Base-by-base conservation (phyloP, 2,888 invertebrate species). In the Catocala sponsa region DNA sequence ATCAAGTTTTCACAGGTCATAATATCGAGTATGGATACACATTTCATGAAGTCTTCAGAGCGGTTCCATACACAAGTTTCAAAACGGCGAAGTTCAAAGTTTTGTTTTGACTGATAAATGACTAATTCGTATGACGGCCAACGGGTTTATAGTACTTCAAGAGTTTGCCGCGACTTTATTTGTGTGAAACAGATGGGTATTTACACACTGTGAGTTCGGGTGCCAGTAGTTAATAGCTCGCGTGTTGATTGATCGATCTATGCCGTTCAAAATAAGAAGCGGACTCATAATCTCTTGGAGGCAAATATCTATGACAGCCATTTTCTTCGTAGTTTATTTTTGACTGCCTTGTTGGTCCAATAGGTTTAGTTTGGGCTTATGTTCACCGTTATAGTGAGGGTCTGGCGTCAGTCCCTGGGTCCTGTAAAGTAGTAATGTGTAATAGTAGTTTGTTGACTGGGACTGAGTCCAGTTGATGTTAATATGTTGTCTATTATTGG, bases 21-120 rank as follows among this genome's bases (percentile, higher is more conserved):
- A 38, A 38, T 38, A 38, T 38, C 35, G 35, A 7, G 6, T 7
- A 2, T 38, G 35, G 35, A 44, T 12, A 44, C n/a, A 44, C n/a
- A 12, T 12, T 6, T 6, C 7, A 44, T 53, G 32, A 53, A 42
- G n/a, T 32, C 43, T 32, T 6, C 6, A 32, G 7, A 9, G 41
- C n/a, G 43, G 6, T 25, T 0, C 13, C n/a, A 35, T 13, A 15
- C 43, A n/a, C 59, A 55, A 59, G 46, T 62, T 48, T 50, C 35
- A 11, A 52, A 58, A 72, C 73, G 75, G 73, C 55, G 35, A 74
- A 63, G 43, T 61, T 54, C 48, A 76, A 76, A 63, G 68, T 56
- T 59, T 66, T 63, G 63, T 65, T 59, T 25, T 55, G 55, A 13
- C 58, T 57, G 68, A 56, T 43, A 50, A 60, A 50, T 59, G 51